Conservation (phyloP, 2,797 vertebrate species). For the Coreius guichenoti region DNA sequence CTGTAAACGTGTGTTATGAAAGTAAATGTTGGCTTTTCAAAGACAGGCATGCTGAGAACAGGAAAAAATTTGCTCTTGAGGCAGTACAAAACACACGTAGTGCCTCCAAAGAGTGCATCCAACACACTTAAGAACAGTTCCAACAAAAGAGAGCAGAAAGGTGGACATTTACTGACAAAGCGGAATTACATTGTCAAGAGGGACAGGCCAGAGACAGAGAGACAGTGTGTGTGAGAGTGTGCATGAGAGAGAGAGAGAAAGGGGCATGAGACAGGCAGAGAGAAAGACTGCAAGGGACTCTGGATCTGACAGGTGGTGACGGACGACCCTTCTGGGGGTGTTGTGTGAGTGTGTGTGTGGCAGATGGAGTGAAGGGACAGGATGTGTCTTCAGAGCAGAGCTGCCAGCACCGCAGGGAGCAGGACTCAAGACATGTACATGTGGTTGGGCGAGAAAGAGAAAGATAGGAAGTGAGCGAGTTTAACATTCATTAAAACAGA, state of each 20-base stretch:
- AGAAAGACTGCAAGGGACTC: conserved; percentile 33
- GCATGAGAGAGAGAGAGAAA: not conserved
- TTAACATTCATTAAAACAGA: conserved; percentile 5
- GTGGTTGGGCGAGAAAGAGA: conserved; percentile 20
- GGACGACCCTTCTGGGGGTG: conserved; percentile 65
- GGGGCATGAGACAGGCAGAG: conserved; percentile 13
- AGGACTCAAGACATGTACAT: conserved; percentile 50
- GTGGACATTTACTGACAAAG: conserved; percentile 41
- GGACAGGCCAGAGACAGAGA: not conserved
- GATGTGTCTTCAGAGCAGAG: conserved; percentile 64
- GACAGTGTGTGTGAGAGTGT: not conserved
- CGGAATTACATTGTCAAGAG: conserved; percentile 42
- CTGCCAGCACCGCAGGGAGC: conserved; percentile 58
- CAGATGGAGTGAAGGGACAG: conserved; percentile 74
- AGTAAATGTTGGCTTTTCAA: conserved; percentile 16
- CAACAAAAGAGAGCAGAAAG: conserved; percentile 48
- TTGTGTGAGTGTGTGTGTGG: conserved; percentile 64
- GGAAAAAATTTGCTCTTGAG: conserved; percentile 2
- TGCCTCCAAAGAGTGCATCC: conserved; percentile 38
- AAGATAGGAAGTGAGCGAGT: not conserved
- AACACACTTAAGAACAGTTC: conserved; percentile 31
- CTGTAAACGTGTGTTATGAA: not conserved
- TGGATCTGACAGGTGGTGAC: conserved; percentile 75
- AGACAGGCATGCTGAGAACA: not conserved
- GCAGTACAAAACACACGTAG: conserved; percentile 11